Evolutionary conservation across 2,888 invertebrate genomes (phyloP), one percentile per base, ranked within the genome.

Genomic region (Drosophila fulvimacula): DNA sequence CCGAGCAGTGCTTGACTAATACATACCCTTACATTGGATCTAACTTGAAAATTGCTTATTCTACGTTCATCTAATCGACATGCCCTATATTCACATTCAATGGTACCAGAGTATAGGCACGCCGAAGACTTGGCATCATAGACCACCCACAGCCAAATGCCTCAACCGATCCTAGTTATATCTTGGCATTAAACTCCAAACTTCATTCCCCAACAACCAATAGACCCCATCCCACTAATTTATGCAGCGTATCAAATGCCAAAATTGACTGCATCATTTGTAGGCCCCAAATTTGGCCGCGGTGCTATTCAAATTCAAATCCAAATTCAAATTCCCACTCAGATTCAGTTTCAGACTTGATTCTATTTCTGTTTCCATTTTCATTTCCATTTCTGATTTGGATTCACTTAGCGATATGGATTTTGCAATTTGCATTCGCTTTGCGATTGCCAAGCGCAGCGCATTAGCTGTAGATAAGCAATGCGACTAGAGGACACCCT

Each of bases 201-300:
- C 19, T 15, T 4, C 2, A 41, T 3, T 0, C 2, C 15, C 7
- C 3, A 44, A 24, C 6, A 27, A n/a, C 0, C 44, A 9, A 27
- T n/a, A 9, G 15, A 10, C 44, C n/a, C 15, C 1, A n/a, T 15
- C 2, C 1, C 19, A 21, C 21, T 6, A 2, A 7, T 24, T 46
- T 57, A 9, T 5, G 9, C 11, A 17, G 57, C 5, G 56, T 10
- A 46, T 32, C 21, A 21, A 21, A 32, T 30, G n/a, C 21, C 13
- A 1, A n/a, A 57, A 57, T 57, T 57, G 32, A 57, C 44, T 11
- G 9, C 56, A 44, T 57, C 24, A 57, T 57, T 57, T 46, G 24
- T n/a, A 46, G 46, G 15, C 41, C 15, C 32, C 15, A 41, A 41
- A 46, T 27, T 30, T 17, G 30, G 19, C 41, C 21, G 55, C 41